A percentile compares a stretch with the other conserved stretches of the same genome.
Conservation (phyloP, 2,797 vertebrate species). For the Acanthis flammea region DNA sequence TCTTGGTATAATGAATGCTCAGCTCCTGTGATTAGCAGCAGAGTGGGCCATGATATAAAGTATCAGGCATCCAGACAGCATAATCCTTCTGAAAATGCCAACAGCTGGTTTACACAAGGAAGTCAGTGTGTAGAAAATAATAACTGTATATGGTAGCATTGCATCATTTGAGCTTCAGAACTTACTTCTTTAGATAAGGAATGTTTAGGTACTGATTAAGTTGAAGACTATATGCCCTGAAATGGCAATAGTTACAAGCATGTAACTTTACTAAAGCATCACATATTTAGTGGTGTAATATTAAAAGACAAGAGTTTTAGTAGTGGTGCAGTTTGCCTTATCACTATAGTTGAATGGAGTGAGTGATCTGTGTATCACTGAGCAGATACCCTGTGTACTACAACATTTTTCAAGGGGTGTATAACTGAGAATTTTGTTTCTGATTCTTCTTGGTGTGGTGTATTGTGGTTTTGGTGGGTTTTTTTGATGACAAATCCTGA, state of each 20-base stretch:
- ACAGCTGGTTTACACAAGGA: not conserved
- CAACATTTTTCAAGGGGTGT: not conserved
- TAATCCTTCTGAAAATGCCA: not conserved
- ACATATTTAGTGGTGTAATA: not conserved
- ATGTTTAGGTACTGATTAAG: not conserved
- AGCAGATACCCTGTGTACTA: not conserved
- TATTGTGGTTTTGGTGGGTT: not conserved
- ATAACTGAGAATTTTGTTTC: not conserved
- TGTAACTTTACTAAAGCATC: not conserved
- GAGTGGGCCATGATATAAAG: not conserved
- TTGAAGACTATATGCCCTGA: not conserved
- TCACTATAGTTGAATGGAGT: not conserved
- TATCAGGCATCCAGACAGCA: not conserved
- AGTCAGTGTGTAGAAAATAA: not conserved
- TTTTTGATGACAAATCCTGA: not conserved
- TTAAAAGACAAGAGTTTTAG: not conserved
- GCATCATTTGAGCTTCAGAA: not conserved
- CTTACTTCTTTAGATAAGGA: not conserved
- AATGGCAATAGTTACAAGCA: not conserved
- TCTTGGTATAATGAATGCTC: not conserved
- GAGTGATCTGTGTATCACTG: not conserved
- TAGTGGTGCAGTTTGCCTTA: not conserved
- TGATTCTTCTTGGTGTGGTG: not conserved
- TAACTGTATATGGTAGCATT: not conserved
- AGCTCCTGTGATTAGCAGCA: not conserved